Conservation (phyloP, 2,113 vertebrate genomes). For the Podilymbus podiceps region DNA sequence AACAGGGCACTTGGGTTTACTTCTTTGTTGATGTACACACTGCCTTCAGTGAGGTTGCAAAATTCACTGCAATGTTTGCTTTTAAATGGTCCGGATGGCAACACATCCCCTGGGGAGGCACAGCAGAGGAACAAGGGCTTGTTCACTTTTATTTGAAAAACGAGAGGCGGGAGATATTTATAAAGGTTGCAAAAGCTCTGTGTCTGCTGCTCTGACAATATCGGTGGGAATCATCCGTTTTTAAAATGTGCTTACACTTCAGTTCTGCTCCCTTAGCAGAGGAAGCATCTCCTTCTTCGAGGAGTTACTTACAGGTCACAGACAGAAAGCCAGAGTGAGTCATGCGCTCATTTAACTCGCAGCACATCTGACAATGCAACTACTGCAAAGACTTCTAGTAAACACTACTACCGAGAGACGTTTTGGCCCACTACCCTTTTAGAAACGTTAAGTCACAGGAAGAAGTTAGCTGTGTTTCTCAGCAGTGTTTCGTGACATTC, state of each 20-base stretch:
- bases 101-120: neutral
- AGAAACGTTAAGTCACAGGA: neutral
- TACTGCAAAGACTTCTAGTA: neutral
- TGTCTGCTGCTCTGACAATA: neutral
- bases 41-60: neutral
- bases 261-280: neutral
- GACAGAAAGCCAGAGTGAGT: conserved; percentile 3
- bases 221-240: neutral
- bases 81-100: conserved; percentile 25
- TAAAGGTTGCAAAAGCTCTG: conserved; percentile 2
- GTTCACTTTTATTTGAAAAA: neutral
- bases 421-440: neutral
- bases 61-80: conserved; percentile 45
- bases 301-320: conserved; percentile 15
- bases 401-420: neutral
- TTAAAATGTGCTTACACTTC: neutral
- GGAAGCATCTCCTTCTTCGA: neutral
- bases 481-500: neutral
- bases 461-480: neutral
- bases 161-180: neutral
- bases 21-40: neutral
- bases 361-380: neutral
- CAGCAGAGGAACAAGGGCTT: neutral
- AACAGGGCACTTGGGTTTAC: neutral
- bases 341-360: neutral